Evolutionary conservation across 92 coral and sea anemone genomes (phyloP), one percentile per base, ranked within the genome.

Genomic region (Epizoanthus illoricatus): DNA sequence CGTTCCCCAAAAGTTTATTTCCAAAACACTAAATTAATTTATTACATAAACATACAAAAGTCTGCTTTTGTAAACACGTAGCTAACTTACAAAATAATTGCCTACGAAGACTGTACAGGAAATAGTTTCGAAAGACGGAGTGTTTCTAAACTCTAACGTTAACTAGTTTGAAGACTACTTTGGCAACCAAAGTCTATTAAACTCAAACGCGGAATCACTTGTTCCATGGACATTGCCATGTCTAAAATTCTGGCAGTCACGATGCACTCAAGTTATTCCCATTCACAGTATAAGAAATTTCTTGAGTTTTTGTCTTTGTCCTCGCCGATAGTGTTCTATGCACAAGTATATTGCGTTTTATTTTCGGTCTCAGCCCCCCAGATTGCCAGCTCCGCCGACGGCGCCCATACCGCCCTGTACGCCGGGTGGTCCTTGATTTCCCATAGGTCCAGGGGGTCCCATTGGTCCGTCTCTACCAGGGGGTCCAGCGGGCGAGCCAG

Each of bases 371-470:
- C 56, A 89, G 39, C 43, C 86, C 12, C 97, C 97, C 5, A 83
- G 73, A 7, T 89, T 89, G 6, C 99, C 99, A 7, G 85, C 80
- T 57, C 81, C 76, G 6, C 99, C 99, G 3, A 79, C 17, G 16
- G 91, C 86, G 68, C 99, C 99, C 71, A 88, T 86, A 2, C 84
- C 78, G 12, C 98, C 98, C 93, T 87, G 87, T 19, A 88, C 92
- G 43, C 98, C 98, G 5, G 98, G 98, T 6, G 98, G 95, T 45
- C 98, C 98, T 82, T 89, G 97, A 18, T 87, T 85, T 0, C 99
- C 99, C 7, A 91, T 55, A n/a, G 99, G 94, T 76, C 99, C 99
- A 41, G 95, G 96, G 19, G 99, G 99, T 71, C 99, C 99, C 83
- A 88, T 87, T 23, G 99, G 99, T 11, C 99, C 99, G 4, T 87